Percentiles rank a stretch among this genome's conserved stretches.
Conservation (phyloP, 1,140 invertebrate species). For the Thereuonema tuberculata region DNA sequence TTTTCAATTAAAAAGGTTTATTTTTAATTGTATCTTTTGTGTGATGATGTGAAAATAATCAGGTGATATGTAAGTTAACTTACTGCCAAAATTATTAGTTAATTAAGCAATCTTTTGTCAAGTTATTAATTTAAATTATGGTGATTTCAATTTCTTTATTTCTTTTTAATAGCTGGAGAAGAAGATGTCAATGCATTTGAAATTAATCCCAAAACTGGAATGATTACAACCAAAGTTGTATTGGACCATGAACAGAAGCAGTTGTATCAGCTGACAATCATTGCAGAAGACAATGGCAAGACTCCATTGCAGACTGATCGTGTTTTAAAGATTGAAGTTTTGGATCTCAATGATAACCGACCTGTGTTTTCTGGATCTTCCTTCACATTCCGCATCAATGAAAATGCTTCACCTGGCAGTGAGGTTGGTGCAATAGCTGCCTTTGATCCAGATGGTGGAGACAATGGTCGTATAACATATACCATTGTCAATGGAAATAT, state of each 20-base stretch:
- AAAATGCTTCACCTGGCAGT: conserved; percentile 58
- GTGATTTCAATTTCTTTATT: no score
- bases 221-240: conserved; percentile 70
- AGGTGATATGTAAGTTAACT: no score
- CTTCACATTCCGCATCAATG: conserved; percentile 67
- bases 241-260: conserved; percentile 81
- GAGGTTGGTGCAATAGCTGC: conserved; percentile 63
- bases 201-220: conserved; percentile 69
- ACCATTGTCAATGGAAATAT: conserved; percentile 48
- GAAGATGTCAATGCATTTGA: conserved; percentile 71
- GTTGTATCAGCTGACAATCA: conserved; percentile 68
- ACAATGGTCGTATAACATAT: conserved; percentile 57
- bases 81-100: no score
- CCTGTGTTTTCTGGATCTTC: conserved; percentile 82
- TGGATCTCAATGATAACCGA: conserved; percentile 79
- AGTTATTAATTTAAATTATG: no score
- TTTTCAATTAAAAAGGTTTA: no score
- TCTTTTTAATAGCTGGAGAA: conserved; percentile 46
- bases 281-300: conserved; percentile 69
- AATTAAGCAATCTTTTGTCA: no score
- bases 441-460: conserved; percentile 41
- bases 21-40: no score
- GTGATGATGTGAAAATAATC: no score
- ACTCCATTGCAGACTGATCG: conserved; percentile 65
- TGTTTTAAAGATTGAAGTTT: conserved; percentile 66